Evolutionary conservation across 2,888 invertebrate species (phyloP), one percentile per base, ranked within the genome.

Genomic region (Gibbula magus): DNA sequence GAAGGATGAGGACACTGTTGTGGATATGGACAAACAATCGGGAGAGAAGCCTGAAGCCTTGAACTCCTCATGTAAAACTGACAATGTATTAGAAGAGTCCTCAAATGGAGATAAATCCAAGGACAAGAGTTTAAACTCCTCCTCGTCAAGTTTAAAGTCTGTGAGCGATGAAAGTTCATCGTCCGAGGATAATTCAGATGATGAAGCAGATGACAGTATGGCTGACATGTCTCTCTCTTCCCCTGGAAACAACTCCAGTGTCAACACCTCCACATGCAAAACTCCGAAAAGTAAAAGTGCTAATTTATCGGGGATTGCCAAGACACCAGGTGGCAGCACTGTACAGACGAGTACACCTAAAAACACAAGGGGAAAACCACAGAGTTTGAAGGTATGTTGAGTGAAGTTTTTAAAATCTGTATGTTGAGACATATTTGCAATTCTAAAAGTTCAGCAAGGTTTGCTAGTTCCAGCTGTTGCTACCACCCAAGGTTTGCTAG

Each of bases 351-450:
- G 61, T 61, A 61, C 61, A 61, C 61, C 61, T 8, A 61, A 61
- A 29, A 61, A n/a, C n/a, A 13, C 29, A 16, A 25, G 29, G 16
- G 61, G 29, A 10, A 61, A 29, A 61, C 61, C 61, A 10, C 29
- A 25, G 18, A 61, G 61, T 29, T 29, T 61, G 3, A 80, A 80
- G 39, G 84, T 82, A 78, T 80, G 80, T 66, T 13, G 45, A 45
- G 13, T 13, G n/a, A n/a, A n/a, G n/a, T n/a, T n/a, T n/a, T n/a
- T n/a, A n/a, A n/a, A n/a, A n/a, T n/a, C n/a, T n/a, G n/a, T n/a
- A n/a, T n/a, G n/a, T n/a, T n/a, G n/a, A n/a, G n/a, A n/a, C n/a
- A n/a, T n/a, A 13, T 45, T 2, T 8, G 22, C 3, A 18, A 70
- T 5, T 16, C 25, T 18, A 16, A 29, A 13, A 51, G 10, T n/a